Base-by-base conservation (phyloP, 2,888 invertebrate species). In the Rhingia campestris region DNA sequence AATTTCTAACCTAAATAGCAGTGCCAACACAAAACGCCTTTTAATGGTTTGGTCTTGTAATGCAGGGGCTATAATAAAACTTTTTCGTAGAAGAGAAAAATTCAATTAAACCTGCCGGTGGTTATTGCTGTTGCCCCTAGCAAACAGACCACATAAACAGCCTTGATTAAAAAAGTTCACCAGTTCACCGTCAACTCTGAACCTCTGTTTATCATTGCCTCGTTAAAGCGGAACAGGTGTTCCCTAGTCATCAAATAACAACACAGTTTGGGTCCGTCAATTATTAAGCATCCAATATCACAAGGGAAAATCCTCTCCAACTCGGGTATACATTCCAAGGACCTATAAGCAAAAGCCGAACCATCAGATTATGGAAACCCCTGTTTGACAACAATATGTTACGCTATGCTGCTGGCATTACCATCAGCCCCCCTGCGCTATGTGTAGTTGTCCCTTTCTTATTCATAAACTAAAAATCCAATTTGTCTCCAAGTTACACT, bases 381-480 rank as follows among this genome's bases (percentile, higher is more conserved):
- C 63, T 54, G 54, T 64, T 47, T 49, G 56, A 22, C 64, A 47
- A 41, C 41, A 39, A 9, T 41, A 33, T 43, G 7, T 64, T 49
- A 12, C 43, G 10, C 14, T 22, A 22, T 22, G 22, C 22, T 22
- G 22, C 22, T 22, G 22, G 22, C 22, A 22, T 22, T 22, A 22
- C 22, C n/a, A n/a, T n/a, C n/a, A n/a, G n/a, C 22, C 22, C 2
- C 7, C 33, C 7, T 2, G 14, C 56, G 41, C 14, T 51, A 6
- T 35, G 7, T 22, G 41, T 10, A 12, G 61, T 45, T 51, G 2
- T 9, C 35, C 41, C 43, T 49, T 51, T 59, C 54, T 61, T 56
- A 63, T 61, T 76, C 76, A 76, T 63, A 77, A 77, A 70, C 47
- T 56, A 70, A 77, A 75, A 77, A 77, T 56, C 76, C 56, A 77